A percentile compares a stretch with the other conserved stretches of the same genome.
These are phyloP conservation scores for Desoria tigrina DNA, from an alignment of 2,888 invertebrate species.

Conservation along the genomic window DNA sequence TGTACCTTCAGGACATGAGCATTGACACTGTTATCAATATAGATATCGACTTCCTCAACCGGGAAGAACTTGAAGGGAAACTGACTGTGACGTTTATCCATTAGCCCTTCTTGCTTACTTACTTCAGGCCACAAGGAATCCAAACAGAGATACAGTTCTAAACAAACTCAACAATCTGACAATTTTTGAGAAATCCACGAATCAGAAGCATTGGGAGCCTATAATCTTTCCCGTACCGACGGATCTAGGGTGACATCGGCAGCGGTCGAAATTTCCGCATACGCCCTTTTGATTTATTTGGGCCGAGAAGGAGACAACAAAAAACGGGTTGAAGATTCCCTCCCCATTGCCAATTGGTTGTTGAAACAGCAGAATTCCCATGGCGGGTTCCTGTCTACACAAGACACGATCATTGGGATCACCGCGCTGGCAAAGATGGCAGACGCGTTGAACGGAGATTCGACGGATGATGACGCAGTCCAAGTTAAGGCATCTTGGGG, in stretches of 20 bases:
- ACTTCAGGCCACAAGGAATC: slow-evolving; percentile 72
- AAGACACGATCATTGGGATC: slow-evolving; percentile 39
- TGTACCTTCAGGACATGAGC: background rate
- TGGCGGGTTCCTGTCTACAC: slow-evolving; percentile 72
- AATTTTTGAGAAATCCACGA: too few species aligned
- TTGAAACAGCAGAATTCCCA: slow-evolving; percentile 68
- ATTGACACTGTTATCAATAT: background rate
- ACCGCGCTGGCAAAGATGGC: slow-evolving; percentile 27
- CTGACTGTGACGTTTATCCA: slow-evolving; percentile 73
- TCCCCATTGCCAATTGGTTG: slow-evolving; percentile 72
- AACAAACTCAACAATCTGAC: too few species aligned
- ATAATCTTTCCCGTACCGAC: background rate
- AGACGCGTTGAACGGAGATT: background rate
- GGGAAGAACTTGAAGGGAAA: background rate
- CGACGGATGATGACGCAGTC: background rate
- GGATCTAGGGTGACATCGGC: slow-evolving; percentile 21
- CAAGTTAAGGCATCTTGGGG: background rate
- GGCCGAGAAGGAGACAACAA: slow-evolving; percentile 56
- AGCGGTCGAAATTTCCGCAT: slow-evolving; percentile 78
- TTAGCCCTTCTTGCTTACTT: slow-evolving; percentile 75
- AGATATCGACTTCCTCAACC: background rate
- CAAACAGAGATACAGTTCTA: slow-evolving; percentile 54
- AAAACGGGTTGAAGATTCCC: slow-evolving; percentile 53
- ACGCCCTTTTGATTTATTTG: slow-evolving; percentile 73
- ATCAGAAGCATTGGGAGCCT: slow-evolving; percentile 16